A percentile compares a stretch with the other conserved stretches of the same genome.
Conservation (phyloP, 2,888 invertebrate species). For the Folsomia candida region DNA sequence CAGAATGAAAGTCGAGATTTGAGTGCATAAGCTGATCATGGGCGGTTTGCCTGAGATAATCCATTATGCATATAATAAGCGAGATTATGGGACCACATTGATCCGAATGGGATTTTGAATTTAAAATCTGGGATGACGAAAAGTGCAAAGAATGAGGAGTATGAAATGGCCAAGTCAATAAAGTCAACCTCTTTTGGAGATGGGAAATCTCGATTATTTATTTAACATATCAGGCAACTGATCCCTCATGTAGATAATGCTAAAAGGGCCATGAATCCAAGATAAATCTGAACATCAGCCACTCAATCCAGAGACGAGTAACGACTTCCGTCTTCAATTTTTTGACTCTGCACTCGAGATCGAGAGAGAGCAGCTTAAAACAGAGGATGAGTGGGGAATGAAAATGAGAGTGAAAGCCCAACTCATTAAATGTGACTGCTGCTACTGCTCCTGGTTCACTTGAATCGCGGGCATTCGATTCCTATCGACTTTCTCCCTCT, state of each 20-base stretch:
- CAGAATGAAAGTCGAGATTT: not conserved
- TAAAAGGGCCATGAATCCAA: not conserved
- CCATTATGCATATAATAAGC: not conserved
- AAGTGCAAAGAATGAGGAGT: too few relatives aligned
- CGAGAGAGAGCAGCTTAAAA: not conserved
- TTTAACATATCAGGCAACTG: not conserved
- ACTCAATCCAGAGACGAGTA: not conserved
- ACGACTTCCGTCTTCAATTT: constrained; percentile 1
- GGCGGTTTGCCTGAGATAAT: not conserved
- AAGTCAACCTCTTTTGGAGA: not conserved
- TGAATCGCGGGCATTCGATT: constrained; percentile 15
- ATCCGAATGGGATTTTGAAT: too few relatives aligned
- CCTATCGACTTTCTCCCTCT: constrained; percentile 19
- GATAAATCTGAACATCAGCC: not conserved
- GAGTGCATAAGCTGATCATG: not conserved
- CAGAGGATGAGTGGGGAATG: constrained; percentile 14
- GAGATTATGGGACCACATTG: not conserved
- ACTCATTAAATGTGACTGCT: constrained; percentile 22
- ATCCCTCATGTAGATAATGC: not conserved
- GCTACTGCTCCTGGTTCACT: constrained; percentile 11
- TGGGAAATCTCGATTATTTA: not conserved
- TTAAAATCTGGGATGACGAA: too few relatives aligned
- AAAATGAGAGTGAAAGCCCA: constrained; percentile 21
- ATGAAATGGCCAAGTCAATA: too few relatives aligned
- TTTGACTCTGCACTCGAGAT: not conserved